Conservation (phyloP, 2,113 vertebrate species). For the Stegastes partitus region DNA sequence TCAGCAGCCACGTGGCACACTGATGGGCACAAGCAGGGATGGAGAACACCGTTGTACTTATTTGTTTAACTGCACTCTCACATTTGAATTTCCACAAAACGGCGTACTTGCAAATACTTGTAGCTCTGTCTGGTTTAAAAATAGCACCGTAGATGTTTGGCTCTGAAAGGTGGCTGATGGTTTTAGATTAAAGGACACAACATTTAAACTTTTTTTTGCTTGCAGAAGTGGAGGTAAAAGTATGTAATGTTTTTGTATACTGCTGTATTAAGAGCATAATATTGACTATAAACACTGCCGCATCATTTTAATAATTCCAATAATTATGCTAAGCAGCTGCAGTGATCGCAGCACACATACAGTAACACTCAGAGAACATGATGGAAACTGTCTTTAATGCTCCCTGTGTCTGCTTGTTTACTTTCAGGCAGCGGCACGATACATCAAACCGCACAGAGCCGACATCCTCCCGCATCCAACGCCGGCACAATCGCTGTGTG, state of each 20-base stretch:
- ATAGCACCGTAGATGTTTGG: background rate
- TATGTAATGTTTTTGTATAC: background rate
- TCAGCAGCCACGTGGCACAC: background rate
- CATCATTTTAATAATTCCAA: background rate
- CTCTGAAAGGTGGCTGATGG: background rate
- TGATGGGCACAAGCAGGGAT: background rate
- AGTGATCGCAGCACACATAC: background rate
- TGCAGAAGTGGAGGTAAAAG: background rate
- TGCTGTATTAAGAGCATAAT: background rate
- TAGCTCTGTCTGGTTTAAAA: background rate
- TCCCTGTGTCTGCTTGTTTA: conserved; percentile 10
- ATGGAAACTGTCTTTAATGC: background rate
- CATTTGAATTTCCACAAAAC: conserved; percentile 59
- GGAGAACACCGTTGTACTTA: background rate
- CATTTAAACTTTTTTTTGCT: background rate
- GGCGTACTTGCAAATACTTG: conserved; percentile 16
- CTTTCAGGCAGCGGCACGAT: background rate
- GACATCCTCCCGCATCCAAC: background rate
- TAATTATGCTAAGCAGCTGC: background rate
- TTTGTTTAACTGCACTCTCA: background rate
- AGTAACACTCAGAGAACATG: background rate
- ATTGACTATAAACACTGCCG: background rate
- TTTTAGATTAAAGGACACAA: background rate
- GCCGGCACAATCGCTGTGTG: background rate
- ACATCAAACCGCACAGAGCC: conserved; percentile 5